Percentiles rank a stretch among this genome's conserved stretches.
phyloP scores from a whole-genome alignment of 1,140 invertebrate genomes.

The Drosophila bocqueti region DNA sequence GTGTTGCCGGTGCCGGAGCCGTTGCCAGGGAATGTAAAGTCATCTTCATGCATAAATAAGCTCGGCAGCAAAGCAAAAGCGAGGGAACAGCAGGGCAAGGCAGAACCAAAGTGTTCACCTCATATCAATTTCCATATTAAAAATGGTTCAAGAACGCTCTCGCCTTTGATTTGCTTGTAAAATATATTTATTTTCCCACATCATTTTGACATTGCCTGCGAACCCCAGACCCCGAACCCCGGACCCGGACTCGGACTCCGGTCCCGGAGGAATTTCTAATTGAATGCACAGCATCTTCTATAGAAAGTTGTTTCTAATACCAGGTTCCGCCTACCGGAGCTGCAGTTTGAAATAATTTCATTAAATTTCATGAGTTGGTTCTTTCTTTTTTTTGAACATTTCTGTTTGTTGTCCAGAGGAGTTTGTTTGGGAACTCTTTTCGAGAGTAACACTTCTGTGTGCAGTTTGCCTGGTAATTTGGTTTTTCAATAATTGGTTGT shows the following conservation, averaged over 20 bases:
- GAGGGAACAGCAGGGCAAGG: slow-evolving; percentile 10
- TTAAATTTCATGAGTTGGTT: slow-evolving; percentile 72
- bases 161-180: slow-evolving; percentile 67
- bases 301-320: slow-evolving; percentile 33
- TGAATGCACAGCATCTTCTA: slow-evolving; percentile 64
- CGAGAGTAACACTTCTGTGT: slow-evolving; percentile 3
- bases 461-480: slow-evolving; percentile 17
- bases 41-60: slow-evolving; percentile 82
- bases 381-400: slow-evolving; percentile 26
- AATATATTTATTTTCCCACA: slow-evolving; percentile 67
- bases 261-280: slow-evolving; percentile 67
- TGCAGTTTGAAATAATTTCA: slow-evolving; percentile 65
- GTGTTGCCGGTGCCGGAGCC: slow-evolving; percentile 72
- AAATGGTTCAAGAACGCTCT: slow-evolving; percentile 59
- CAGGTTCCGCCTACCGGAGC: slow-evolving; percentile 14
- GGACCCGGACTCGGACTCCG: not conserved
- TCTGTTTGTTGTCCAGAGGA: not conserved
- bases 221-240: not conserved
- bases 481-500: slow-evolving; percentile 15
- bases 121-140: slow-evolving; percentile 82
- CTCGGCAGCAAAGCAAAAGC: slow-evolving; percentile 39
- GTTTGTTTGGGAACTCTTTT: not conserved
- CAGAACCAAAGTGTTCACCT: slow-evolving; percentile 47
- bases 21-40: slow-evolving; percentile 76
- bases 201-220: slow-evolving; percentile 56